Percentiles rank a stretch among this genome's conserved stretches.
Evolutionary conservation across 92 coral and sea anemone genomes (phyloP).

Genomic region (Galaxea fascicularis): DNA sequence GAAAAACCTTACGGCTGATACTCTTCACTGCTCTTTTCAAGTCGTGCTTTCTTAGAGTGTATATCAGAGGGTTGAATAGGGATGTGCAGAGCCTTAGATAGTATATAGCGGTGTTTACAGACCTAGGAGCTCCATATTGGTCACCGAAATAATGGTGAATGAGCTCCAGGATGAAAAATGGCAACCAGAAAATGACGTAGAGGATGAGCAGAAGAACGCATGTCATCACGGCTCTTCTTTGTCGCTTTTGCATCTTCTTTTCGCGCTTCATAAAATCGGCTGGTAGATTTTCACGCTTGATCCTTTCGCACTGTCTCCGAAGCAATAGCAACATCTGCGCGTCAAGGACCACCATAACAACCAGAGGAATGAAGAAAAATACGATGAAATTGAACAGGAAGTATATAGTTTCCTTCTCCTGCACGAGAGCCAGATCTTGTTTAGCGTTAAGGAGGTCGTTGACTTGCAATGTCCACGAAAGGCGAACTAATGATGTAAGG

Average conservation of each 20-base stretch:
- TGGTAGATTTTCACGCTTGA: conserved; percentile 39
- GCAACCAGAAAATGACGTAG: conserved; percentile 47
- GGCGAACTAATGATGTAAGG: conserved; percentile 9
- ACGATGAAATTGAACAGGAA: conserved; percentile 14
- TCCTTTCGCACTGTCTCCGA: conserved; percentile 31
- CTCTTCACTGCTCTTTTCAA: conserved; percentile 3
- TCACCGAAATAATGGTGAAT: not conserved
- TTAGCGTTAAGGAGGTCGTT: not conserved
- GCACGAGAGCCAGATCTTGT: not conserved
- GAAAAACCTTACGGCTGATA: not conserved
- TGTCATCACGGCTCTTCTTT: conserved; percentile 38
- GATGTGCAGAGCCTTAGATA: conserved; percentile 37
- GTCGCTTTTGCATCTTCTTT: conserved; percentile 25
- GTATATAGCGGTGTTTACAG: not conserved
- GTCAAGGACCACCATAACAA: conserved; percentile 33
- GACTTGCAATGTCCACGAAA: conserved; percentile 26
- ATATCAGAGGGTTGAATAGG: conserved; percentile 33
- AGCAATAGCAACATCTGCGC: conserved; percentile 38
- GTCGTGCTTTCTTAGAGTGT: conserved; percentile 52
- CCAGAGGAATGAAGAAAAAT: conserved; percentile 34
- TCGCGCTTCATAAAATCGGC: conserved; percentile 24
- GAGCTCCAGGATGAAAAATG: conserved; percentile 24
- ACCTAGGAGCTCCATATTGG: not conserved
- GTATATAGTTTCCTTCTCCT: conserved; percentile 22
- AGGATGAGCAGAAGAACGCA: conserved; percentile 43